Evolutionary conservation across 2,113 vertebrate genomes (phyloP), one percentile per base, ranked within the genome.

Genomic region (Pionites leucogaster): DNA sequence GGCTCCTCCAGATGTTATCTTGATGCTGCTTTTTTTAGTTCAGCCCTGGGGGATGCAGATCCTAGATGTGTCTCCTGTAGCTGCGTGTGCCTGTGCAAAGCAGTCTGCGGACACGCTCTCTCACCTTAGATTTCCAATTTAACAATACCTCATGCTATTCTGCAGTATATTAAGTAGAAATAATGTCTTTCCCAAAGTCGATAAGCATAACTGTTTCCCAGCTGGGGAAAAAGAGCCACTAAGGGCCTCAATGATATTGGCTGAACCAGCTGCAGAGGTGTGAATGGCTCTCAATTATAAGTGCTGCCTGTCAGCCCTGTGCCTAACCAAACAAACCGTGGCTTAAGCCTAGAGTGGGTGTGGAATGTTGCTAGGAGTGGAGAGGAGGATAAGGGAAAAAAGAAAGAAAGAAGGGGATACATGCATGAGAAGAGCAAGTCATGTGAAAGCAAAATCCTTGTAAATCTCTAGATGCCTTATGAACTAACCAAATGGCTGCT

Each of bases 1-100:
- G 86, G 29, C 65, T 94, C 31, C 82, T 96, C 88, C 88, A 89
- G 86, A 91, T 95, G 88, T 83, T 1, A 1, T 90, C 55, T 81
- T 57, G 64, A 17, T 68, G 76, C n/a, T 75, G 55, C 82, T 82
- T 57, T 88, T 92, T 94, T 96, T 55, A 88, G 76, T 52, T 90
- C 60, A 90, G 55, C 85, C 90, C 44, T 12, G 9, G 64, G 79
- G 52, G 80, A 94, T 78, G 50, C 59, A 88, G 72, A 50, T 85
- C 42, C 33, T 70, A 24, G 12, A 41, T 86, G 46, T 60, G 42
- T 81, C 42, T 92, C n/a, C 47, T 81, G 82, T 31, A 95, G 76
- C 60, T 71, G 68, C 28, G 46, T 59, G 50, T 81, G 68, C 50
- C 23, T 0, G 0, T 79, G 57, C 20, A 93, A 88, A 88, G 24